Evolutionary conservation across 1,140 invertebrate species (phyloP), one percentile per base, ranked within the genome.

Genomic region (Lethocerus indicus): DNA sequence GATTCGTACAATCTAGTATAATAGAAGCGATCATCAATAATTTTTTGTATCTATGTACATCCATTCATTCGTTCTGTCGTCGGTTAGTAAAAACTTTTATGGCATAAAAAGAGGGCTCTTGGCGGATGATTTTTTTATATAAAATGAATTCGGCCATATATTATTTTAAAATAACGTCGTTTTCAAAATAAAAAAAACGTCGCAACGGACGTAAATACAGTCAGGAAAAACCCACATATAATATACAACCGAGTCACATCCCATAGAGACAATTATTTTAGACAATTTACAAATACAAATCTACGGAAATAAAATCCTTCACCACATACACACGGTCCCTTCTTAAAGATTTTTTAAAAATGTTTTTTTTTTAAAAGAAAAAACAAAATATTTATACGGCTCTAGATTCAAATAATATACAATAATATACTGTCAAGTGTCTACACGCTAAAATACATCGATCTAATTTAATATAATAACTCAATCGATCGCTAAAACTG

Each of bases 401-500:
- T 44, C 23, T 42, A 24, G 16, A 44, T 44, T 28, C 14, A 28
- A 44, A 44, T 28, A 28, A 25, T 44, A 44, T 44, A 44, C 42
- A 44, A 44, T 20, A 24, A 20, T 4, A 14, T 44, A 16, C 25
- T 18, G 12, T 44, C 18, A 28, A 20, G 18, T 28, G 20, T 48
- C 21, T 48, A 48, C 16, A 21, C 23, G 21, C 47, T 48, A 48
- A 39, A 48, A 39, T 48, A 48, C 47, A 48, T 48, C 36, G 29
- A 48, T 29, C 29, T 39, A 39, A 39, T 28, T 44, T 28, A 44
- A 27, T 27, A 44, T 27, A 6, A 14, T 28, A 26, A 24, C 25
- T 44, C 40, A n/a, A n/a, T n/a, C n/a, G n/a, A 48, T 48, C 47
- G 40, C 47, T 48, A 48, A 48, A 48, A 48, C 47, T 48, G 47